Evolutionary conservation across 2,113 vertebrate species (phyloP), one percentile per base, ranked within the genome.

Genomic region (Sardina pilchardus): DNA sequence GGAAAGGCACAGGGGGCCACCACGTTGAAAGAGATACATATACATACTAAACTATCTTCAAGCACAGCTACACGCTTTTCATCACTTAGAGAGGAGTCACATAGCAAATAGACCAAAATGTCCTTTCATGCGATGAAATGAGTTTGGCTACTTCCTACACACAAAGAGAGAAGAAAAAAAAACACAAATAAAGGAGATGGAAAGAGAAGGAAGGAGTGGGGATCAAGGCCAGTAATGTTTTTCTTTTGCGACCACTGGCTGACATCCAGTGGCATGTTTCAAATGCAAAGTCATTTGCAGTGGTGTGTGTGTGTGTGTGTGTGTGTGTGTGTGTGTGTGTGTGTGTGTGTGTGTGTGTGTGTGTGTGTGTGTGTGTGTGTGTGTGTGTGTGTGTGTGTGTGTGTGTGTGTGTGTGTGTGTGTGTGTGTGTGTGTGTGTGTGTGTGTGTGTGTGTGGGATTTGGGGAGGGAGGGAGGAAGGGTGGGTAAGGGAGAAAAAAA

Each of bases 221-320:
- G 59, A 63, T 63, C 59, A 63, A 63, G 63, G 63, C 26, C 30
- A 16, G 63, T 34, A 71, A 71, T 63, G 63, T 71, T 30, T 71
- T 71, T 1, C 26, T 71, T 71, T 71, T 34, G 26, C 14, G 63
- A 71, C 81, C 42, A 36, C 19, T 83, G 82, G 82, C 82, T n/a
- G 7, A 36, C 82, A 83, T 34, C 47, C 82, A 83, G 82, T 53
- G 26, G 1, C 48, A 24, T 82, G 63, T 30, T 30, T 71, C 63
- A 71, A 30, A 63, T 63, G 59, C 59, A 26, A 71, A 71, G 63
- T 71, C 63, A 71, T 71, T 71, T 71, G 63, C 63, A 26, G n/a
- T 30, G n/a, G 26, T 26, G 26, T 21, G 53, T 17, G 53, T 21
- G 53, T 17, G 53, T 4, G 21, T 17, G 5, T 59, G 53, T 21